phyloP scores from a whole-genome alignment of 1,140 invertebrate genomes.

The Trinorchestia longiramus region DNA sequence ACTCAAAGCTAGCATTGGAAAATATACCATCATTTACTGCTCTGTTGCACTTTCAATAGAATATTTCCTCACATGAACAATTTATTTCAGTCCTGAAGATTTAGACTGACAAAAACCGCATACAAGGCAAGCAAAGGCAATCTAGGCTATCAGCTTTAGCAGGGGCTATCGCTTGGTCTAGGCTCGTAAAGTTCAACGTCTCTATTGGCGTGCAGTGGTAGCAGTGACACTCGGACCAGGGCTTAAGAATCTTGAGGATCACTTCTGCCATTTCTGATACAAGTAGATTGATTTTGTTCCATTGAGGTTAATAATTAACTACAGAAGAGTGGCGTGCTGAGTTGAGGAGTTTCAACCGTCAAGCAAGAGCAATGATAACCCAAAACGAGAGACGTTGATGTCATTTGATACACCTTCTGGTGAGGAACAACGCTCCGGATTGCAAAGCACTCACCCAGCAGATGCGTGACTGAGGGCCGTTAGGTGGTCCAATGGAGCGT shows the following conservation, averaged over 20 bases:
- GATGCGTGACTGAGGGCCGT: constrained; percentile 17
- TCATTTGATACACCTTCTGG: neutral
- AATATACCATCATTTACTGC: neutral
- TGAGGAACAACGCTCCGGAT: neutral
- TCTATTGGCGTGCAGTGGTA: neutral
- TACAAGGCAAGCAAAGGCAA: neutral
- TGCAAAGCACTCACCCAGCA: neutral
- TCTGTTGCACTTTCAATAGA: neutral
- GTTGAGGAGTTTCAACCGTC: neutral
- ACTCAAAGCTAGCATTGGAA: neutral
- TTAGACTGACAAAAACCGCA: neutral
- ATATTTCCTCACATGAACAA: neutral
- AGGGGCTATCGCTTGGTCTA: neutral
- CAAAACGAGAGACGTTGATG: neutral
- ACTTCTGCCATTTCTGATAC: neutral
- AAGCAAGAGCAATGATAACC: neutral
- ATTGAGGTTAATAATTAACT: neutral
- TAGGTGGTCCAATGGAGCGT: neutral
- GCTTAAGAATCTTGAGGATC: neutral
- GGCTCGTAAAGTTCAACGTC: constrained; percentile 36
- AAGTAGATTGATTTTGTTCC: neutral
- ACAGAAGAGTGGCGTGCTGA: neutral
- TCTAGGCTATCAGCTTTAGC: neutral
- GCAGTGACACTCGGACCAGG: constrained; percentile 10
- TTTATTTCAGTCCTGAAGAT: neutral